A percentile compares a stretch with the other conserved stretches of the same genome.
phyloP scores from a whole-genome alignment of 2,888 invertebrate genomes.

The Melieria crassipennis region DNA sequence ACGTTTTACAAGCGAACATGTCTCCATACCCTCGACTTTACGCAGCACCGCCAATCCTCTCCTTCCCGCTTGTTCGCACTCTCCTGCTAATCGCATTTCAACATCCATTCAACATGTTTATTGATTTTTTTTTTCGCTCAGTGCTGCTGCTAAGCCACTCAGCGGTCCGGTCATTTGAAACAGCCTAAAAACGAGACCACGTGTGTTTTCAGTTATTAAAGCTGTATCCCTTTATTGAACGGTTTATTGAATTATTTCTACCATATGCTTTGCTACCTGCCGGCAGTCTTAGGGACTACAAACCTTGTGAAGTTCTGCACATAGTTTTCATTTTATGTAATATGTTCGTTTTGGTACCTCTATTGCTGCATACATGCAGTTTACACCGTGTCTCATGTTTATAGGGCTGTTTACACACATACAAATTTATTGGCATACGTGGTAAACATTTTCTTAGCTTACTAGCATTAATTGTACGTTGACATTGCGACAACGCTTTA shows the following conservation, averaged over 20 bases:
- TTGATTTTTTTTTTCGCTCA: slow-evolving; percentile 51
- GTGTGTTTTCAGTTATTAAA: no score
- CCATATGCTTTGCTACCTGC: not conserved
- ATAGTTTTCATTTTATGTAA: slow-evolving; percentile 22
- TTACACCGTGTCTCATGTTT: no score
- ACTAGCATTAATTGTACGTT: no score
- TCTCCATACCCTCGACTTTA: no score
- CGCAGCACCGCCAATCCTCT: not conserved
- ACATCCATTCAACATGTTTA: slow-evolving; percentile 55
- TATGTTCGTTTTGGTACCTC: not conserved
- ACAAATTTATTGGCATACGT: not conserved
- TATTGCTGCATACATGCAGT: not conserved
- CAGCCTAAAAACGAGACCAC: not conserved
- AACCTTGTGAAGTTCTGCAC: slow-evolving; percentile 17
- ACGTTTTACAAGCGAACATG: no score
- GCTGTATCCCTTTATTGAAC: not conserved
- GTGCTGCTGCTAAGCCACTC: not conserved
- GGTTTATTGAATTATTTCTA: slow-evolving; percentile 7
- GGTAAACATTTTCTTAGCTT: no score
- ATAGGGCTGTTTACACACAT: not conserved
- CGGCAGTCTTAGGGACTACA: not conserved
- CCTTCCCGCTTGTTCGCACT: slow-evolving; percentile 5
- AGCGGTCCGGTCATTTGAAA: slow-evolving; percentile 3
- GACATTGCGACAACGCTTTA: no score
- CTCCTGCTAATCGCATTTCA: slow-evolving; percentile 56